These are phyloP conservation scores for Aporophyla nigra DNA, from an alignment of 2,888 invertebrate species.

Conservation along the genomic window DNA sequence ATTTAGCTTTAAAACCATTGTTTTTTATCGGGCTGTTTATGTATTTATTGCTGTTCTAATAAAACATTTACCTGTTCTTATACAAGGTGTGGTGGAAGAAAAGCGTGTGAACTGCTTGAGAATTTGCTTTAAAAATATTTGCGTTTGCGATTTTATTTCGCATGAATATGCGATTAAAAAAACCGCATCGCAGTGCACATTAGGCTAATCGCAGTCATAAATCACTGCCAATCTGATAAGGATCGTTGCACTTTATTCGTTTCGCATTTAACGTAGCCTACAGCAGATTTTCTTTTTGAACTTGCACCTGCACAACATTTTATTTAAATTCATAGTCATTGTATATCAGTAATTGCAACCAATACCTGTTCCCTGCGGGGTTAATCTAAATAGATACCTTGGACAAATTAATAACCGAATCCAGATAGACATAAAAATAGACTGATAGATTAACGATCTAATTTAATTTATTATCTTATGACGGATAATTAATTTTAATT, in stretches of 20 bases:
- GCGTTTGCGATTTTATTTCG: too few species aligned
- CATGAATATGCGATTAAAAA: too few species aligned
- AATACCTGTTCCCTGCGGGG: not conserved
- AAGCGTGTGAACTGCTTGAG: conserved; percentile 40
- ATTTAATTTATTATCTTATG: conserved; percentile 53
- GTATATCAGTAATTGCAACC: not conserved
- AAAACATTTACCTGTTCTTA: conserved; percentile 1
- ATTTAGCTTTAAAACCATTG: not conserved
- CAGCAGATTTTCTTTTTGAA: not conserved
- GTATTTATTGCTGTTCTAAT: not conserved
- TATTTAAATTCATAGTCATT: conserved; percentile 7
- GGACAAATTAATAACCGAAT: conserved; percentile 29
- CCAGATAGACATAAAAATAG: conserved; percentile 14
- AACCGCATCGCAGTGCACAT: too few species aligned
- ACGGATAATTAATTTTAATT: conserved; percentile 59
- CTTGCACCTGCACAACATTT: not conserved
- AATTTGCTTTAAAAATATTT: too few species aligned
- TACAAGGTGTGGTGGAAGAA: conserved; percentile 13
- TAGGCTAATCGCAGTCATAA: not conserved
- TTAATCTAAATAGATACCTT: conserved; percentile 6
- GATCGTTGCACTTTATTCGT: not conserved
- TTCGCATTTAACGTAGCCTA: not conserved
- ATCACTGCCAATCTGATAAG: conserved; percentile 29
- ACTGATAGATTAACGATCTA: conserved; percentile 48
- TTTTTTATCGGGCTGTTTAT: not conserved